Conservation (phyloP, 2,797 vertebrate species). For the Chelon labrosus region DNA sequence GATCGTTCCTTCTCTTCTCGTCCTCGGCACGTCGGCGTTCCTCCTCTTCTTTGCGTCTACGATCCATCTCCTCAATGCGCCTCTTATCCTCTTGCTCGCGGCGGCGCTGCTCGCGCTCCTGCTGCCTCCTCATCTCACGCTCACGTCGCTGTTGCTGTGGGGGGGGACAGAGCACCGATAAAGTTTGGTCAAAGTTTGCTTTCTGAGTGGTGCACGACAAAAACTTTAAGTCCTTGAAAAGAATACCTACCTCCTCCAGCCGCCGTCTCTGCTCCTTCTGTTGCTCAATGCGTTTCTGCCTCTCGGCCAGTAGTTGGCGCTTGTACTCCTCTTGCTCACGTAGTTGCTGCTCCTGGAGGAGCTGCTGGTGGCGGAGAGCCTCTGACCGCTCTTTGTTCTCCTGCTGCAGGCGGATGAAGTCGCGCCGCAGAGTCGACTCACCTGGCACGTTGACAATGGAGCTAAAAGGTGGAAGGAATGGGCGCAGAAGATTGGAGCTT, state of each 20-base stretch:
- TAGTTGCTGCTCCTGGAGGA: slow-evolving; percentile 89
- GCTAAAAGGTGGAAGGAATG: slow-evolving; percentile 71
- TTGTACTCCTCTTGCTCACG: slow-evolving; percentile 93
- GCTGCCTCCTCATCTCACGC: slow-evolving; percentile 94
- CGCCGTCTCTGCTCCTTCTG: slow-evolving; percentile 93
- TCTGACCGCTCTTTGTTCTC: slow-evolving; percentile 94
- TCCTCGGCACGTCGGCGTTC: slow-evolving; percentile 94
- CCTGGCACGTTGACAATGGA: slow-evolving; percentile 93
- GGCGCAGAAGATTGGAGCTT: not conserved
- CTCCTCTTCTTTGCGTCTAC: slow-evolving; percentile 95
- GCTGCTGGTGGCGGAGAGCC: slow-evolving; percentile 89
- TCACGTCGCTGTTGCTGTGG: slow-evolving; percentile 95
- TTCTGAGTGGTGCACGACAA: not conserved
- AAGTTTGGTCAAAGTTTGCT: not conserved
- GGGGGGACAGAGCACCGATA: not conserved
- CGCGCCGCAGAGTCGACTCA: slow-evolving; percentile 91
- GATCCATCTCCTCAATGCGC: slow-evolving; percentile 94
- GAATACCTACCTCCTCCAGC: slow-evolving; percentile 88
- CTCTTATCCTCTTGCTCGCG: slow-evolving; percentile 96
- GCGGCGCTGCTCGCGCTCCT: slow-evolving; percentile 95
- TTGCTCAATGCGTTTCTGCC: slow-evolving; percentile 93
- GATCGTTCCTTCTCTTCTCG: slow-evolving; percentile 94
- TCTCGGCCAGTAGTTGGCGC: slow-evolving; percentile 90
- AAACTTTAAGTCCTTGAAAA: too few species aligned
- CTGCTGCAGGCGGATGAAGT: slow-evolving; percentile 94